phyloP scores from a whole-genome alignment of 2,888 invertebrate species.

The Aelia acuminata region DNA sequence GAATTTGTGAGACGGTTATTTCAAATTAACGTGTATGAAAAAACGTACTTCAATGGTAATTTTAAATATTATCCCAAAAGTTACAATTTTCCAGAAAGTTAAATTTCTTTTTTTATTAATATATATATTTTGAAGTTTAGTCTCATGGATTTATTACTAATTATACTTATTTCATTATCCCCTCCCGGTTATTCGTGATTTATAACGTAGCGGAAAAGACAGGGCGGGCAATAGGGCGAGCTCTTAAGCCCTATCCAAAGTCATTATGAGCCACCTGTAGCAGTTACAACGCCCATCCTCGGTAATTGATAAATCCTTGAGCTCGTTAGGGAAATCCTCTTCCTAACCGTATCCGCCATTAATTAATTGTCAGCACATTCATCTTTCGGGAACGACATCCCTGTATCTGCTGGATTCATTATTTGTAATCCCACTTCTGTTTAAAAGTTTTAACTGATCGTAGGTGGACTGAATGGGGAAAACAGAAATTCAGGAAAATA shows the following conservation, averaged over 20 bases:
- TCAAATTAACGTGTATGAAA: no score
- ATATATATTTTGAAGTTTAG: neutral
- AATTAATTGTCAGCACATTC: neutral
- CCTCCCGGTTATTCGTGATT: neutral
- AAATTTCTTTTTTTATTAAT: no score
- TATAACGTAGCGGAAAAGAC: neutral
- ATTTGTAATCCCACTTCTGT: no score
- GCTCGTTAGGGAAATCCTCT: slow-evolving; percentile 17
- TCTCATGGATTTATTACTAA: neutral
- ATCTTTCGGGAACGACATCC: neutral
- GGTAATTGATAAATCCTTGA: slow-evolving; percentile 20
- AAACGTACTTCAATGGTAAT: no score
- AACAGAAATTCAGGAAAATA: no score
- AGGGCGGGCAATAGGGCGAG: neutral
- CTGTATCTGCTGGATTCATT: no score
- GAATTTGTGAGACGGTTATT: no score
- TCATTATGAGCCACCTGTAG: slow-evolving; percentile 26
- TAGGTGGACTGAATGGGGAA: no score
- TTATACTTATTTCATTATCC: neutral
- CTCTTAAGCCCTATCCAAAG: neutral
- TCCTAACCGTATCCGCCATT: neutral
- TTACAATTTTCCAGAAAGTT: no score
- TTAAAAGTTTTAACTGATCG: no score
- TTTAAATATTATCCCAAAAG: no score
- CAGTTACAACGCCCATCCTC: neutral